Evolutionary conservation across 2,888 invertebrate genomes (phyloP).

Genomic region (Heliconius ismenius): DNA sequence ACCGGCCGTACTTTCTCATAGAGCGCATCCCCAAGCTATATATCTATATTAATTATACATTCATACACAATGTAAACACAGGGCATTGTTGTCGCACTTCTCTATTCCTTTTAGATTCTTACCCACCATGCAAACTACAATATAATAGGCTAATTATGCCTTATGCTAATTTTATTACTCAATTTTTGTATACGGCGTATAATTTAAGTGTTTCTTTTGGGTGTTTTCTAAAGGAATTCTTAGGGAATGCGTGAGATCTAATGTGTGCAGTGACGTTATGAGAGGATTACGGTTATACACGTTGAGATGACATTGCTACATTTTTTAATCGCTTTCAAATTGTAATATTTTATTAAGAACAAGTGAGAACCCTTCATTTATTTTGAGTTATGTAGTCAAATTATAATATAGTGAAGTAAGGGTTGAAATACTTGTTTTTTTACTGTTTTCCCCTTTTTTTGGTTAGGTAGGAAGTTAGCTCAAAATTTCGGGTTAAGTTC

Average conservation of each 20-base stretch:
- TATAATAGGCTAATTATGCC: slow-evolving; percentile 78
- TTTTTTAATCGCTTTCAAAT: slow-evolving; percentile 38
- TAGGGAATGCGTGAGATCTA: slow-evolving; percentile 65
- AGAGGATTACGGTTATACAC: slow-evolving; percentile 40
- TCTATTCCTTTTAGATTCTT: slow-evolving; percentile 61
- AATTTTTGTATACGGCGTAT: slow-evolving; percentile 66
- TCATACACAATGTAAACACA: slow-evolving; percentile 77
- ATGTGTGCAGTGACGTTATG: slow-evolving; percentile 61
- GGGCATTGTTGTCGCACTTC: slow-evolving; percentile 57
- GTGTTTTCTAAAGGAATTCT: slow-evolving; percentile 68
- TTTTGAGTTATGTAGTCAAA: slow-evolving; percentile 19
- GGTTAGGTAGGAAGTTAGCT: background rate
- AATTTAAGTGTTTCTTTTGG: slow-evolving; percentile 54
- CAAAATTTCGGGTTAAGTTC: background rate
- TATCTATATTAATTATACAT: slow-evolving; percentile 79
- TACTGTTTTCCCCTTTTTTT: background rate
- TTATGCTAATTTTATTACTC: slow-evolving; percentile 74
- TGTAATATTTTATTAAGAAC: slow-evolving; percentile 35
- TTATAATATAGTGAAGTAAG: slow-evolving; percentile 3
- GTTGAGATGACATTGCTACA: slow-evolving; percentile 41
- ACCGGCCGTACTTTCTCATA: slow-evolving; percentile 71
- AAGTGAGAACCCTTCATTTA: slow-evolving; percentile 1
- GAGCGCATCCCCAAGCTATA: slow-evolving; percentile 57
- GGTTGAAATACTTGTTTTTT: background rate
- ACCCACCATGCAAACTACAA: slow-evolving; percentile 73